Evolutionary conservation across 2,113 vertebrate genomes (phyloP).

Genomic region (Gila orcuttii): DNA sequence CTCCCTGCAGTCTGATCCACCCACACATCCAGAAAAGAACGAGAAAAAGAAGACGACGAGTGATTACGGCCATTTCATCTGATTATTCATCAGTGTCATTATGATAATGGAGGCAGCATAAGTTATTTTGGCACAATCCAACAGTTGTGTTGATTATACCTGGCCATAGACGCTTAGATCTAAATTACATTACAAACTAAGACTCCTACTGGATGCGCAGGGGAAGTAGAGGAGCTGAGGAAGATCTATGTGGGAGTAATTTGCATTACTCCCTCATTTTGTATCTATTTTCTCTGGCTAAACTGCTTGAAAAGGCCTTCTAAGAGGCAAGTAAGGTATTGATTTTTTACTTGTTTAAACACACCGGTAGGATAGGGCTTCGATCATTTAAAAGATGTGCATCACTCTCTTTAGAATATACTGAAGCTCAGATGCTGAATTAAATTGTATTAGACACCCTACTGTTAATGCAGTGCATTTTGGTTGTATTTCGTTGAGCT

Average conservation of each 20-base stretch:
- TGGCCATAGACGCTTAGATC: conserved; percentile 27
- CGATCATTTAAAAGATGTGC: conserved; percentile 1
- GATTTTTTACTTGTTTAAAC: conserved; percentile 47
- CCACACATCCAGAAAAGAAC: conserved; percentile 44
- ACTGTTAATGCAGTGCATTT: background rate
- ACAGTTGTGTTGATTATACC: conserved; percentile 50
- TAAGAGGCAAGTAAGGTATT: conserved; percentile 49
- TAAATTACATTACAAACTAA: conserved; percentile 32
- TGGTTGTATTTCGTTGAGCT: background rate
- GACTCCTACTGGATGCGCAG: conserved; percentile 26
- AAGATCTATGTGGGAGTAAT: conserved; percentile 26
- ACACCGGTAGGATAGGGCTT: conserved; percentile 21
- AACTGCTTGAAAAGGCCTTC: conserved; percentile 50
- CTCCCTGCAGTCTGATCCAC: conserved; percentile 49
- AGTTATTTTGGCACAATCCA: conserved; percentile 56
- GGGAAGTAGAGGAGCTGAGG: conserved; percentile 30
- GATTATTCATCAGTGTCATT: conserved; percentile 61
- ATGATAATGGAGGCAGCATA: conserved; percentile 59
- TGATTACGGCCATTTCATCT: conserved; percentile 54
- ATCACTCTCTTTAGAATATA: conserved; percentile 2
- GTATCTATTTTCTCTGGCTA: conserved; percentile 46
- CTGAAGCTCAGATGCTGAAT: background rate
- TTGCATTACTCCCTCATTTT: conserved; percentile 39
- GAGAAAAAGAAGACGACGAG: background rate
- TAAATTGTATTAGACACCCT: background rate